Conservation (phyloP, 92 coral and sea anemone genomes). For the Phenganax subtilis region DNA sequence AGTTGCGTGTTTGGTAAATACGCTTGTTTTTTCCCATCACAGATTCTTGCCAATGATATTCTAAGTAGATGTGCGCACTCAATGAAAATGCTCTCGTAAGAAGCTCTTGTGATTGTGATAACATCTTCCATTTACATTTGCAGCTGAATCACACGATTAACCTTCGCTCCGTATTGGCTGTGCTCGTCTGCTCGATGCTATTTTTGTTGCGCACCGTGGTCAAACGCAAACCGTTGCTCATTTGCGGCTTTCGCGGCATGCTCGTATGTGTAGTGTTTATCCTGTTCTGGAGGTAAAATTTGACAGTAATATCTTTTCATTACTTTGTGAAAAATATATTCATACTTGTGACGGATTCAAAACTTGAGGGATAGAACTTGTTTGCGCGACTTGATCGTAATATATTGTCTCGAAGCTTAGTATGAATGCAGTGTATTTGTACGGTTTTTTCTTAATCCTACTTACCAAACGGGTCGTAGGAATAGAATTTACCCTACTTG, state of each 20-base stretch:
- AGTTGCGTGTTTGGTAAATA: background rate
- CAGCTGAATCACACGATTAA: conserved; percentile 21
- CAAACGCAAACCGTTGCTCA: background rate
- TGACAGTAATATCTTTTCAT: background rate
- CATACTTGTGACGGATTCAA: background rate
- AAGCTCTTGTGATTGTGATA: background rate
- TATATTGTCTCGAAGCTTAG: background rate
- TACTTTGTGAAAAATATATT: background rate
- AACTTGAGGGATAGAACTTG: background rate
- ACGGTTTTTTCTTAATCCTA: background rate
- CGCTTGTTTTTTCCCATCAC: background rate
- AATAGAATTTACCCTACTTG: background rate
- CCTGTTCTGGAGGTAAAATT: background rate
- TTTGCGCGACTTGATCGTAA: background rate
- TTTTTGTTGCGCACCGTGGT: conserved; percentile 8
- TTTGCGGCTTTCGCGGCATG: background rate
- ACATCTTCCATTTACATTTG: background rate
- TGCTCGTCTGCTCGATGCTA: background rate
- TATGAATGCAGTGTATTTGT: background rate
- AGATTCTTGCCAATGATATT: conserved; percentile 4
- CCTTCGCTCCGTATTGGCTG: conserved; percentile 3
- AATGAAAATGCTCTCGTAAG: background rate
- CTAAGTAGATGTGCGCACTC: background rate
- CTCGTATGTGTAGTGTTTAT: background rate
- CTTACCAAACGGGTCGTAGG: background rate